Evolutionary conservation across 2,113 vertebrate species (phyloP), one percentile per base, ranked within the genome.

Genomic region (Pangasianodon gigas): DNA sequence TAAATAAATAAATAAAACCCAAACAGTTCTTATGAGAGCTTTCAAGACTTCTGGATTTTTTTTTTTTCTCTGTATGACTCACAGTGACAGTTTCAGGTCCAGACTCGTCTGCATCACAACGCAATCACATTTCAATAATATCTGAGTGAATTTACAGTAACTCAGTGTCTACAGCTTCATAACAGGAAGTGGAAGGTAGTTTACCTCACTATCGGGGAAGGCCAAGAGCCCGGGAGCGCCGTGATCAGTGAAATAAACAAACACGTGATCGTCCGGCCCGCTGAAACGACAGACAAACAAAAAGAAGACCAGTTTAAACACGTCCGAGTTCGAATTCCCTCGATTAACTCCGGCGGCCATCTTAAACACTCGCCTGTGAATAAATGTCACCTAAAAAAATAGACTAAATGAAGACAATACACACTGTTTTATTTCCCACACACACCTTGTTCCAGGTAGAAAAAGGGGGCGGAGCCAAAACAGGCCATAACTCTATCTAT

Each of bases 161-260:
- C 18, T 8, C 29, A 54, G 19, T 2, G 11, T 52, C 5, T n/a
- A 16, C 2, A 32, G 32, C n/a, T 4, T 13, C 14, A 84, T 5
- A 58, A 83, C n/a, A 84, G 89, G 84, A 93, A 87, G 54, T 69
- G 29, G n/a, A 88, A 81, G 87, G 84, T 37, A 19, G 87, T 97
- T 97, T 94, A 99, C 98, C 6, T 99, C 98, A 0, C 96, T 97
- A 1, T 91, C 89, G 6, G 98, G 98, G 91, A 99, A 99, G 48
- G 96, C 97, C 94, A 99, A 91, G 62, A 99, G 87, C 37, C 98
- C 98, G 13, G 97, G 96, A 0, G 96, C 97, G 60, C 98, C 98
- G 0, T 99, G 98, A 74, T 99, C 98, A 0, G 98, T 97, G 94
- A 99, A 99, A 94, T 98, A 99, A 84, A 99, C 94, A 80, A 99